A percentile compares a stretch with the other conserved stretches of the same genome.
phyloP scores from a whole-genome alignment of 2,797 vertebrate species.

The Emys orbicularis region DNA sequence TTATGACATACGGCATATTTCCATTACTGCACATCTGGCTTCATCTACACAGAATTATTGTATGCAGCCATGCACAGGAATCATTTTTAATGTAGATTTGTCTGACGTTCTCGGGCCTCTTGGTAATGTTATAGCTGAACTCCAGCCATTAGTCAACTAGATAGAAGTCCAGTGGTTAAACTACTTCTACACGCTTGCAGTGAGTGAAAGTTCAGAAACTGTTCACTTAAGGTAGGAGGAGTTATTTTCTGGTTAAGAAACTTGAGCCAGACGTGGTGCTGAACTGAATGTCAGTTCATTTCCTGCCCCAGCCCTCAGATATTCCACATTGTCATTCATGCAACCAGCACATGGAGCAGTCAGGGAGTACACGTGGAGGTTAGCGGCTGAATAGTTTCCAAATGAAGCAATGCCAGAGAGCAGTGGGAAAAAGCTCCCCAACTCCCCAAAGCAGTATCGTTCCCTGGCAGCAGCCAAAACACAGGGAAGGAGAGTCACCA shows the following conservation, averaged over 20 bases:
- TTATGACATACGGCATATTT: not conserved
- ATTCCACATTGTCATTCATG: not conserved
- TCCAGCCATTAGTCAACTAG: not conserved
- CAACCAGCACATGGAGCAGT: not conserved
- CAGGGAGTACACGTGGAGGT: not conserved
- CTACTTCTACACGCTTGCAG: not conserved
- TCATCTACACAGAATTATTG: fast-evolving
- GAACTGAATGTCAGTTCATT: not conserved
- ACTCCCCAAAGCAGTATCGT: not conserved
- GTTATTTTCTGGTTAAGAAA: not conserved
- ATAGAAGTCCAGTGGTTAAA: not conserved
- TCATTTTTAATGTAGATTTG: not conserved
- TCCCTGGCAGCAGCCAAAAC: constrained; percentile 6
- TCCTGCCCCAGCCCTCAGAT: not conserved
- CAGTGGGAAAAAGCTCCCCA: constrained; percentile 4
- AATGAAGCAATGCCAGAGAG: constrained; percentile 30
- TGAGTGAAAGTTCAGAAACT: not conserved
- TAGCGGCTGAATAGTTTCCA: constrained; percentile 13
- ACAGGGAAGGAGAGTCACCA: not conserved
- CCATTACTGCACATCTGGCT: not conserved
- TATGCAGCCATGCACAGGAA: fast-evolving
- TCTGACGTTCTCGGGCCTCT: not conserved
- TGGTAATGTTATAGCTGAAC: fast-evolving
- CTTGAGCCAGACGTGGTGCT: not conserved
- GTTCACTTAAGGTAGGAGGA: not conserved